Evolutionary conservation across 2,797 vertebrate species (phyloP).

Genomic region (Crax fasciolata): DNA sequence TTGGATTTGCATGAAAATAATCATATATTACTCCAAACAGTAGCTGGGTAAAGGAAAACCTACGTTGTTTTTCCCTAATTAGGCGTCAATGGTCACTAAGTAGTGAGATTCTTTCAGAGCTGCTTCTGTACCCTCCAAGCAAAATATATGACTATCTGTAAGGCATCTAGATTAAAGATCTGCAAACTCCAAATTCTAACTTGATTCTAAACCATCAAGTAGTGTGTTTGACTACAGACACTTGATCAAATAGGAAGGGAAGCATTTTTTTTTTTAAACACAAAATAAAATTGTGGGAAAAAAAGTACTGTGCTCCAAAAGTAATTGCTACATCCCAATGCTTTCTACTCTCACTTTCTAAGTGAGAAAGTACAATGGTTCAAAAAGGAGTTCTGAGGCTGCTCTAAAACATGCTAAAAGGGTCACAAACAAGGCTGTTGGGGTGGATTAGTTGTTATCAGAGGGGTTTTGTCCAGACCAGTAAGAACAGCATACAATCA

Average conservation of each 20-base stretch:
- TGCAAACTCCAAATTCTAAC: background rate
- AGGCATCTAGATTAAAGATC: background rate
- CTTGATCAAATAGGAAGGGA: background rate
- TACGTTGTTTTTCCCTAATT: background rate
- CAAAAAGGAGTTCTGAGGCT: background rate
- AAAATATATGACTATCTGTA: background rate
- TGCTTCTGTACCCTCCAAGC: background rate
- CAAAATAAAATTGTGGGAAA: background rate
- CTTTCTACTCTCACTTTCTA: background rate
- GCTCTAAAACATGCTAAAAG: background rate
- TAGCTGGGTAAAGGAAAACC: background rate
- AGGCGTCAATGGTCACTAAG: background rate
- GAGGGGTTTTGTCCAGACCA: background rate
- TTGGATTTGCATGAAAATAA: conserved; percentile 7
- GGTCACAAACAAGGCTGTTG: background rate
- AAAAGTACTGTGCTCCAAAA: background rate
- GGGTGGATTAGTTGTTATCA: background rate
- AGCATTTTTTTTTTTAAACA: background rate
- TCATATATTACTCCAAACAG: background rate
- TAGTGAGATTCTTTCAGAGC: background rate
- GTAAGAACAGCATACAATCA: background rate
- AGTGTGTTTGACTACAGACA: background rate
- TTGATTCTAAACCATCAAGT: background rate
- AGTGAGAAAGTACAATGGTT: background rate
- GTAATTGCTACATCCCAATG: background rate